Conservation (phyloP, 1,140 invertebrate species). For the Planococcus citri region DNA sequence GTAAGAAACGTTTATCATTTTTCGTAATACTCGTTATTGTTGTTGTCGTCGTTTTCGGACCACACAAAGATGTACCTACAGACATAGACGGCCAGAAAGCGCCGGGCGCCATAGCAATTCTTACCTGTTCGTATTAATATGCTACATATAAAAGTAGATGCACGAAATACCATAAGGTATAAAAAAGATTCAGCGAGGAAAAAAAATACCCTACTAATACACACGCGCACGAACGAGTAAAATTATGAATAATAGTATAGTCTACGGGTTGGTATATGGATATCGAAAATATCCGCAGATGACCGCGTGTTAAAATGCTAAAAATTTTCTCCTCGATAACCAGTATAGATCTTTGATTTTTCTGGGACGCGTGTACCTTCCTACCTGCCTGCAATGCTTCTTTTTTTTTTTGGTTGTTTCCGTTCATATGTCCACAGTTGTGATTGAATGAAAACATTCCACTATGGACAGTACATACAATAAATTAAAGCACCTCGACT, state of each 20-base stretch:
- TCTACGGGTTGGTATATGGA: not conserved
- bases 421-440: too few relatives aligned
- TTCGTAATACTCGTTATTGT: conserved; percentile 10
- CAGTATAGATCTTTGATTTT: not conserved
- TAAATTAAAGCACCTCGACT: too few relatives aligned
- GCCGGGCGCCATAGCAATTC: conserved; percentile 13
- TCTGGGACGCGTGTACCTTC: too few relatives aligned
- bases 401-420: too few relatives aligned
- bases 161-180: not conserved
- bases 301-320: not conserved
- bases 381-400: too few relatives aligned
- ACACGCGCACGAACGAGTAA: not conserved
- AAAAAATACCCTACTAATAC: not conserved
- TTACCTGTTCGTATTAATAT: conserved; percentile 17
- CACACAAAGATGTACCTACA: conserved; percentile 12
- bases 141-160: not conserved
- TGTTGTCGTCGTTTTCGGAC: conserved; percentile 15
- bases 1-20: conserved; percentile 10
- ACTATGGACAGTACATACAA: too few relatives aligned
- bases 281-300: not conserved
- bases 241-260: too few relatives aligned
- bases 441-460: too few relatives aligned
- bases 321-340: not conserved
- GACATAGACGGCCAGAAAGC: conserved; percentile 1
- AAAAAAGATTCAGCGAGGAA: not conserved